phyloP scores from a whole-genome alignment of 1,140 invertebrate species.

The Drosophila grimshawi region DNA sequence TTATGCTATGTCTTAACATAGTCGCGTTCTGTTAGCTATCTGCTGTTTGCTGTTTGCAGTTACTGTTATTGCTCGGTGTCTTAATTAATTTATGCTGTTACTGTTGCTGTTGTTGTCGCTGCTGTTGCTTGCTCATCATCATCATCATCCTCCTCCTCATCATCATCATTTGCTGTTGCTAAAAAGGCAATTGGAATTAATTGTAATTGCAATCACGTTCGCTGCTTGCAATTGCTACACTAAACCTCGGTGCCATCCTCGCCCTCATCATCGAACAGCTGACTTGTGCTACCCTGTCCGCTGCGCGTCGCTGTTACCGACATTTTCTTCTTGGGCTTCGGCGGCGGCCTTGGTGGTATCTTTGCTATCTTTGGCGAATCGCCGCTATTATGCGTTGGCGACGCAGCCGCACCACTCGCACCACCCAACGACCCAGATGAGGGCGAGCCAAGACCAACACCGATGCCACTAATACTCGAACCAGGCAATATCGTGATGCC shows the following conservation, averaged over 20 bases:
- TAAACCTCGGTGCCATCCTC: constrained; percentile 94
- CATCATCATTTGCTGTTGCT: constrained; percentile 18
- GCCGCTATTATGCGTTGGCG: constrained; percentile 51
- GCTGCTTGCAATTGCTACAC: constrained; percentile 13
- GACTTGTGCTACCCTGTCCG: constrained; percentile 86
- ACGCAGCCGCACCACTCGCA: neutral
- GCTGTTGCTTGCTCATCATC: neutral
- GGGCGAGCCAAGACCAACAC: constrained; percentile 38
- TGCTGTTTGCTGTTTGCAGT: neutral
- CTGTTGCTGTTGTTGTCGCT: neutral
- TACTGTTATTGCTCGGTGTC: neutral
- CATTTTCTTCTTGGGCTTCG: constrained; percentile 91
- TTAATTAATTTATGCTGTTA: neutral
- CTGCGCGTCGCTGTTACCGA: constrained; percentile 85
- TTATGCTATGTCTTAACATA: neutral
- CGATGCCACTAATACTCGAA: constrained; percentile 60
- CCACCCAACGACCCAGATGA: neutral
- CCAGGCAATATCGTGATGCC: constrained; percentile 69
- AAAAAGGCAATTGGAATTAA: constrained; percentile 42
- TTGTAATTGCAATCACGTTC: constrained; percentile 17
- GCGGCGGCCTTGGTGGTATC: constrained; percentile 91
- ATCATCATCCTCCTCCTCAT: neutral
- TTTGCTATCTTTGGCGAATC: constrained; percentile 86
- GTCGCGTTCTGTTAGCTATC: neutral
- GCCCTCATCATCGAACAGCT: constrained; percentile 93